Base-by-base conservation (phyloP, 2,797 vertebrate genomes). In the Nannoperca australis region DNA sequence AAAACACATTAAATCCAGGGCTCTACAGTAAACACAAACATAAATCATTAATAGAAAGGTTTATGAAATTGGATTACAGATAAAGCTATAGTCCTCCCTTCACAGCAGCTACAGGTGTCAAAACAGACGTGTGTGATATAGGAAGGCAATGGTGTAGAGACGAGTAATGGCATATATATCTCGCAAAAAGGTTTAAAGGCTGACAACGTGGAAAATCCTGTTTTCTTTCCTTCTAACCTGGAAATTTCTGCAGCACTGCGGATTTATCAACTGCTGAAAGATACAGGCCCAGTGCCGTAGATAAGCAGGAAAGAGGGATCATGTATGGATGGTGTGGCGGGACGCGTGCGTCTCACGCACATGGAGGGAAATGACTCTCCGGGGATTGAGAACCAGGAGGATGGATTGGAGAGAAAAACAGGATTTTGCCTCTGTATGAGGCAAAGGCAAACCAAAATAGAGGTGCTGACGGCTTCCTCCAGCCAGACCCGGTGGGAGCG, bases 391-490 rank as follows among this genome's bases (percentile, higher is more conserved):
- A 86, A 88, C 76, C 84, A 87, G 81, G 88, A 92, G 87, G 89
- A 85, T 40, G 76, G 74, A 84, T 88, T 27, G 85, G 65, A 83
- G 77, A 90, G 78, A 83, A 92, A 92, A 93, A 93, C 93, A 93
- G 93, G 94, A 94, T 93, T 89, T 75, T 7, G 64, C 65, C 88
- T 81, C 83, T 34, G 69, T 79, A 71, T 89, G 85, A 88, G 83
- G 88, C 86, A 70, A 85, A 88, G 74, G 78, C 73, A 80, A 93
- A 88, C 77, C 79, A 88, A 91, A 92, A 92, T 85, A 91, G 81
- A 91, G 91, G 91, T 70, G 93, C 89, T 93, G 94, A 95, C 90
- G 83, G 91, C 88, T 92, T 93, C 86, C 88, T 92, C 87, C 85
- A 89, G 81, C 79, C 86, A 79, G 70, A 83, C 83, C 90, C 74